Conservation (phyloP, 2,888 invertebrate species). For the Drosophila prostipennis region DNA sequence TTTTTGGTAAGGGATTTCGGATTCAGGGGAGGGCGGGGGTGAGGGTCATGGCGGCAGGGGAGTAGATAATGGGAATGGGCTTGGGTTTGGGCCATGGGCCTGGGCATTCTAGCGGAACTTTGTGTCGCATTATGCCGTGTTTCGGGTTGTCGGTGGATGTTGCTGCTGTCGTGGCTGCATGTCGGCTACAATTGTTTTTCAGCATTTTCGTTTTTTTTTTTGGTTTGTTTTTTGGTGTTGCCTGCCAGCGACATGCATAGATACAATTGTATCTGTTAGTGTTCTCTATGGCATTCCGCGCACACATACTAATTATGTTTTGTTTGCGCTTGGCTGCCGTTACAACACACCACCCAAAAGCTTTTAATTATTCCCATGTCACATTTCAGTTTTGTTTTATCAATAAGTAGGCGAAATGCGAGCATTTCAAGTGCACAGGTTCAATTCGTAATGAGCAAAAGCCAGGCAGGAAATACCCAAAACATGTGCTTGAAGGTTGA, state of each 20-base stretch:
- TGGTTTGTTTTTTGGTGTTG: slow-evolving; percentile 5
- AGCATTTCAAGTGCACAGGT: slow-evolving; percentile 48
- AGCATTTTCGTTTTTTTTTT: slow-evolving; percentile 16
- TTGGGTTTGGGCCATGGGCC: slow-evolving; percentile 43
- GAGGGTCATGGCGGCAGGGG: slow-evolving; percentile 17
- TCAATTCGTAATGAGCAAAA: slow-evolving; percentile 29
- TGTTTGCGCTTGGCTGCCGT: slow-evolving; percentile 65
- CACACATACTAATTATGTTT: slow-evolving; percentile 66
- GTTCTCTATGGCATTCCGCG: slow-evolving; percentile 6
- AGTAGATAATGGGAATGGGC: slow-evolving; percentile 20
- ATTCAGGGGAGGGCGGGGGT: background rate
- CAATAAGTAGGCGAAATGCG: slow-evolving; percentile 44
- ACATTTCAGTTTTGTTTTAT: slow-evolving; percentile 45
- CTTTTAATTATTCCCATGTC: slow-evolving; percentile 60
- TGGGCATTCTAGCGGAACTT: slow-evolving; percentile 74
- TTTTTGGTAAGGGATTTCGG: slow-evolving; percentile 1
- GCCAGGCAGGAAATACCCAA: slow-evolving; percentile 9
- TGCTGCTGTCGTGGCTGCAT: slow-evolving; percentile 70
- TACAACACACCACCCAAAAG: slow-evolving; percentile 2
- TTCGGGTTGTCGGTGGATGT: slow-evolving; percentile 44
- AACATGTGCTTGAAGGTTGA: slow-evolving; percentile 6
- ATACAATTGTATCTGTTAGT: slow-evolving; percentile 60
- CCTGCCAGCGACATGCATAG: slow-evolving; percentile 48
- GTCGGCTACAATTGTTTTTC: slow-evolving; percentile 64
- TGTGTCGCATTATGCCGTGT: slow-evolving; percentile 75